These are phyloP conservation scores for zebrafish (Danio rerio) DNA, from an alignment of 2,113 vertebrate genomes.

Conservation along the genomic window GRCz12tu NC_133191.1:45159501-45160000, in stretches of 20 bases:
- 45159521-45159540: conserved; percentile 14
- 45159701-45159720: conserved; percentile 44
- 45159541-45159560: conserved; percentile 4
- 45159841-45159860: background rate
- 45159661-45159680: conserved; percentile 29
- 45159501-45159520: conserved; percentile 48
- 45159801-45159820: conserved; percentile 24
- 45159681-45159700: conserved; percentile 25
- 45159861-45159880: too few species aligned
- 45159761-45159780: conserved; percentile 56
- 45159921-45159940: too few species aligned
- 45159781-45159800: conserved; percentile 44
- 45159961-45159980: too few species aligned
- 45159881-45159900: too few species aligned
- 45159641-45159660: conserved; percentile 15
- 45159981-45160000: too few species aligned
- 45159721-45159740: conserved; percentile 50
- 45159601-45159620: conserved; percentile 2
- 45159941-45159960: too few species aligned
- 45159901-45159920: too few species aligned
- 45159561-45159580: conserved; percentile 1
- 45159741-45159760: conserved; percentile 59
- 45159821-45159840: conserved; percentile 14
- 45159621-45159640: conserved; percentile 38
- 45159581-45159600: background rate